These are phyloP conservation scores for Uropetala carovei DNA, from an alignment of 2,888 invertebrate genomes.

Conservation along the genomic window DNA sequence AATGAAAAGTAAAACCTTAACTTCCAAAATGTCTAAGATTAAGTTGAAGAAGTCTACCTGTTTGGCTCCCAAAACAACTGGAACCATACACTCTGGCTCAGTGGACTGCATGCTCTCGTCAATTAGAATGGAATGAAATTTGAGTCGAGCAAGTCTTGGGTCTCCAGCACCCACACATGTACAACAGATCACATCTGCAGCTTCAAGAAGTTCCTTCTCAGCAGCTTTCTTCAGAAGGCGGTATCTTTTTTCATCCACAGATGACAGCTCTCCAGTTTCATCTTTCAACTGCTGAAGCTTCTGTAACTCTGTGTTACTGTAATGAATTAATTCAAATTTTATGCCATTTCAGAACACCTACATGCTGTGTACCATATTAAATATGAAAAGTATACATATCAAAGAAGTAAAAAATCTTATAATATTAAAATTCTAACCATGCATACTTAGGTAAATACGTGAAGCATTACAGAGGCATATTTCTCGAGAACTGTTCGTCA, in stretches of 20 bases:
- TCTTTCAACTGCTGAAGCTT: conserved; percentile 98
- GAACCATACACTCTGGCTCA: conserved; percentile 99
- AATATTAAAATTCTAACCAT: too few species aligned
- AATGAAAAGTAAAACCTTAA: too few species aligned
- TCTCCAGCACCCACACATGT: conserved; percentile 99
- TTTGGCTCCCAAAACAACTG: conserved; percentile 97
- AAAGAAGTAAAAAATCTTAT: too few species aligned
- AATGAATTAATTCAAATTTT: conserved; percentile 54
- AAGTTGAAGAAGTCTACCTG: conserved; percentile 78
- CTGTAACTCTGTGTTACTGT: conserved; percentile 89
- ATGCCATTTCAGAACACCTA: too few species aligned
- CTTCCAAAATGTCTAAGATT: neutral
- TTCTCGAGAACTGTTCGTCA: too few species aligned
- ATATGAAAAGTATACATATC: too few species aligned
- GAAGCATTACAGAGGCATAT: too few species aligned
- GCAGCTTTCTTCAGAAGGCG: conserved; percentile 92
- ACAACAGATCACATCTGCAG: conserved; percentile 99
- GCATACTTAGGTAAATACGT: too few species aligned
- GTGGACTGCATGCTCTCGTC: conserved; percentile 99
- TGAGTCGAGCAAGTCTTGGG: conserved; percentile 92
- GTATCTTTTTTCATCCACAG: conserved; percentile 96
- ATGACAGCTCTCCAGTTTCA: conserved; percentile 97
- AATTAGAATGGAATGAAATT: conserved; percentile 97
- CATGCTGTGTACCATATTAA: too few species aligned
- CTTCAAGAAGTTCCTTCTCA: conserved; percentile 92